Evolutionary conservation across 2,888 invertebrate genomes (phyloP), one percentile per base, ranked within the genome.

Genomic region (Atrina japonica): DNA sequence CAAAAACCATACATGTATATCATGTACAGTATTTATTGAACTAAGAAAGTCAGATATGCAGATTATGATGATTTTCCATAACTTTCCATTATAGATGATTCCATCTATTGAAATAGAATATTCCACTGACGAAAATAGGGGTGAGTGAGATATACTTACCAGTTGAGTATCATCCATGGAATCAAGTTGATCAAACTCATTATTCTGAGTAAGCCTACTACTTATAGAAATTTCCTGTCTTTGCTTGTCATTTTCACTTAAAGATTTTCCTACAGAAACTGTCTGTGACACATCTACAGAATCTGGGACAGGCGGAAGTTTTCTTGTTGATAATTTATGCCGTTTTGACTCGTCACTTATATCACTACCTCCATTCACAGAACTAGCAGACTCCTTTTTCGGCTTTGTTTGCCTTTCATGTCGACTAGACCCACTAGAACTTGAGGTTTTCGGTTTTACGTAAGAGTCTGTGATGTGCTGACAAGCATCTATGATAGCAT

Each of bases 401-500:
- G 35, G 35, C 11, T 11, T 35, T 11, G 35, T 35, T 11, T 35
- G 35, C 35, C 35, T 35, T 5, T 35, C 35, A 35, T 35, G 35
- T 7, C 35, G 35, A 35, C 35, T 35, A 11, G 35, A 35, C 5
- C 40, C 25, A 56, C 56, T 21, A 52, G 59, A 41, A 43, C 23
- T 40, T 7, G 59, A 53, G 18, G 53, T 25, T 25, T 21, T 27
- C 9, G 30, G 25, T 11, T 67, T 40, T 40, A 60, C 50, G n/a
- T 67, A 67, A 3, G 67, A 59, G 16, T 69, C 64, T 35, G 69
- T 69, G 11, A 69, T 69, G 43, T 69, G 56, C 30, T 63, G 56
- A 40, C 69, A 69, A 18, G 70, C 70, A 27, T 70, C 41, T 14
- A 61, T 68, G 25, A 73, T 73, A 9, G 70, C 63, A 21, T 73